Evolutionary conservation across 2,113 vertebrate species (phyloP).

Genomic region (Donacobius atricapilla): DNA sequence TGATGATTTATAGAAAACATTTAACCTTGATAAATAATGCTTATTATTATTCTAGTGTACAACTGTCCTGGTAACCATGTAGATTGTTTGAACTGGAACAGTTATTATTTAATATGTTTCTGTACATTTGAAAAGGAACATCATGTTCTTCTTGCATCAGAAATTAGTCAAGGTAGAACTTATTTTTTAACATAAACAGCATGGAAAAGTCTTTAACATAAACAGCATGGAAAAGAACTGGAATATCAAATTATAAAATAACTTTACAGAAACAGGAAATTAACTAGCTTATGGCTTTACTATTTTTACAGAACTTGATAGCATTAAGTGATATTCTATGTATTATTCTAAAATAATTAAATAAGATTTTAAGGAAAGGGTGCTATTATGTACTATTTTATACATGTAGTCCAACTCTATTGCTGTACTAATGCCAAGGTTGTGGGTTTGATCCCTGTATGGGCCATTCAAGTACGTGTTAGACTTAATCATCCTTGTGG

Average conservation of each 20-base stretch:
- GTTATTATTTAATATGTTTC: neutral
- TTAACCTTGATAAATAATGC: neutral
- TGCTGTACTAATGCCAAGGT: neutral
- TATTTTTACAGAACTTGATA: neutral
- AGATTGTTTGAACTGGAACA: neutral
- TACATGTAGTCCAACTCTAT: fast-evolving
- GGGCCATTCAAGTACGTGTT: fast-evolving
- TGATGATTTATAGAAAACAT: neutral
- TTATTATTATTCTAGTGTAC: neutral
- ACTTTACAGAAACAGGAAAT: neutral
- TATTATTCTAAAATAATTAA: neutral
- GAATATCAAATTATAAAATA: neutral
- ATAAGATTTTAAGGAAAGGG: neutral
- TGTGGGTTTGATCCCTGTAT: neutral
- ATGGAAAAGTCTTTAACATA: neutral
- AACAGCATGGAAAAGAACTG: neutral
- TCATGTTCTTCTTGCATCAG: neutral
- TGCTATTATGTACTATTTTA: neutral
- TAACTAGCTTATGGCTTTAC: neutral
- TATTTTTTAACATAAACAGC: neutral
- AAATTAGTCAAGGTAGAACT: neutral
- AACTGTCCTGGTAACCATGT: neutral
- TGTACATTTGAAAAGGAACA: neutral
- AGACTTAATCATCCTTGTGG: neutral
- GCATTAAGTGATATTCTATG: neutral